Conservation (phyloP, 2,113 vertebrate species). For the Cinclus mexicanus region DNA sequence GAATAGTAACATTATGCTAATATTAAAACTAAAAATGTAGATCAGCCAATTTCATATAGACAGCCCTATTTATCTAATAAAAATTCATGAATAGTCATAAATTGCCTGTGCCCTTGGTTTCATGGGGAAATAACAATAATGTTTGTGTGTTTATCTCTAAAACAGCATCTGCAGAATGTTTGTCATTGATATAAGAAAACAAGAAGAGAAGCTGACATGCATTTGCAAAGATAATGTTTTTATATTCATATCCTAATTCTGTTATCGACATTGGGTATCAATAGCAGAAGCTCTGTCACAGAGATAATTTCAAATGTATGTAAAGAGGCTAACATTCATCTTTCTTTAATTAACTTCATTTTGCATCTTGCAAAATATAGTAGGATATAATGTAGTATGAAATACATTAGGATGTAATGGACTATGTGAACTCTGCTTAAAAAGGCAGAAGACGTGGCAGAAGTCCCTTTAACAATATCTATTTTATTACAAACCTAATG, state of each 20-base stretch:
- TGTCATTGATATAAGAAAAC: constrained; percentile 39
- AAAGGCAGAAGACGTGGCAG: neutral
- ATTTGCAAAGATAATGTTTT: neutral
- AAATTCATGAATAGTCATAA: constrained; percentile 49
- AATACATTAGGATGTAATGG: neutral
- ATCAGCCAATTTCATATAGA: constrained; percentile 40
- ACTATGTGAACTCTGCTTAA: neutral
- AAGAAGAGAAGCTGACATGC: constrained; percentile 6
- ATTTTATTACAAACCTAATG: neutral
- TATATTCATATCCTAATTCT: neutral
- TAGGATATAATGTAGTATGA: neutral
- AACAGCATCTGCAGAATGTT: constrained; percentile 30
- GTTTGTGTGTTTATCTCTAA: constrained; percentile 32
- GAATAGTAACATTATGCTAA: constrained; percentile 31
- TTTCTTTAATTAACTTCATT: neutral
- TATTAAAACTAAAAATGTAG: constrained; percentile 35
- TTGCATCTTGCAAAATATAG: neutral
- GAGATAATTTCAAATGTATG: neutral
- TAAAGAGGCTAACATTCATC: neutral
- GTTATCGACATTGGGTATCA: neutral
- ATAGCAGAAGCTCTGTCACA: neutral
- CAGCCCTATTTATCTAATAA: constrained; percentile 62
- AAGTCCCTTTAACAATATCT: neutral
- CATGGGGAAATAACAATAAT: constrained; percentile 19
- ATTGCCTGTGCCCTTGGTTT: constrained; percentile 39